Percentiles rank a stretch among this genome's conserved stretches.
Conservation (phyloP, 1,140 invertebrate genomes). For the Probaryconus sp. region DNA sequence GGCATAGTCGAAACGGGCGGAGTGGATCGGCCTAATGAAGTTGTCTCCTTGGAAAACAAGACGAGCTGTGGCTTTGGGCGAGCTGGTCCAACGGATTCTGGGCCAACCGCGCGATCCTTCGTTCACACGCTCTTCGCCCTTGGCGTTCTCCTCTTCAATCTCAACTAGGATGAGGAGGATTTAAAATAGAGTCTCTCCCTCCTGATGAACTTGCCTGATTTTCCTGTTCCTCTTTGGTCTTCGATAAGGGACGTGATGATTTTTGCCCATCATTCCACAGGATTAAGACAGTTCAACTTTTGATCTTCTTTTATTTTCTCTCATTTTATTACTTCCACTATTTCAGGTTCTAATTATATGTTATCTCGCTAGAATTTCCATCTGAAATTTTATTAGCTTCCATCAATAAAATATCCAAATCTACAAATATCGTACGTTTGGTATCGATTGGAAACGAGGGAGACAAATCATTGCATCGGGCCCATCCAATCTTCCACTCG, state of each 20-base stretch:
- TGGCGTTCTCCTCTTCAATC: constrained; percentile 49
- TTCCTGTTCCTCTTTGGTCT: not conserved
- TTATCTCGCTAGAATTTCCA: no score
- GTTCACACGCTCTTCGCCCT: constrained; percentile 48
- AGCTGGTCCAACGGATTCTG: constrained; percentile 42
- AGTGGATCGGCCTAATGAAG: constrained; percentile 76
- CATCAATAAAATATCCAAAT: no score
- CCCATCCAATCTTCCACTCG: not conserved
- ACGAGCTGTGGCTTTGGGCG: constrained; percentile 66
- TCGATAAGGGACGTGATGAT: constrained; percentile 34
- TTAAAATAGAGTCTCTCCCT: constrained; percentile 29
- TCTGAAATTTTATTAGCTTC: no score
- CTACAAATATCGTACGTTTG: no score
- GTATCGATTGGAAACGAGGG: no score
- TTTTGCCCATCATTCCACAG: no score
- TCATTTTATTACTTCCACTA: no score
- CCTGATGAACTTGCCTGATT: constrained; percentile 16
- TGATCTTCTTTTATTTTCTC: no score
- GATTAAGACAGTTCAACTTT: no score
- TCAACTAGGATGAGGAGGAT: constrained; percentile 24
- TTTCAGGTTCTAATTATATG: no score
- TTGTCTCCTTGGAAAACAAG: constrained; percentile 76
- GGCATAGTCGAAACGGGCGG: constrained; percentile 69
- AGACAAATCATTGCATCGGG: no score
- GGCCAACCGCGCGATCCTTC: constrained; percentile 43